These are phyloP conservation scores for Planiliza haematocheilus DNA, from an alignment of 2,113 vertebrate species.

Conservation along the genomic window DNA sequence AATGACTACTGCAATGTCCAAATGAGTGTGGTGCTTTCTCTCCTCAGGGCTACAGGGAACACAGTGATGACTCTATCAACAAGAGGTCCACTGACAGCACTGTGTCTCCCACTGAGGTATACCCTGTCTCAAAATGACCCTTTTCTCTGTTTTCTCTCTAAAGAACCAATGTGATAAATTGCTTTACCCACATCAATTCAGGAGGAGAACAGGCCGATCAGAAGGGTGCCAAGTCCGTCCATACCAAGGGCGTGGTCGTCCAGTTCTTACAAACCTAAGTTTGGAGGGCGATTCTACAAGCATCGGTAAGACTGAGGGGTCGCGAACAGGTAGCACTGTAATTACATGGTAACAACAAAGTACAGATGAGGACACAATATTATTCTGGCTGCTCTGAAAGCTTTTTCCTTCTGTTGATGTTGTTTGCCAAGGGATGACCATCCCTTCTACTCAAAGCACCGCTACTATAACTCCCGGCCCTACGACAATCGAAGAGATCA, in stretches of 20 bases:
- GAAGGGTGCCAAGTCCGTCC: slow-evolving; percentile 67
- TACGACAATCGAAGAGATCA: slow-evolving; percentile 16
- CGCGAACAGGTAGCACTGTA: not conserved
- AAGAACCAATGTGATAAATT: not conserved
- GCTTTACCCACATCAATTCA: slow-evolving; percentile 16
- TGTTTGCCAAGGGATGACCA: slow-evolving; percentile 62
- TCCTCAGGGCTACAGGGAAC: slow-evolving; percentile 54
- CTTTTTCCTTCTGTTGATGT: slow-evolving; percentile 22
- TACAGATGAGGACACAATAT: not conserved
- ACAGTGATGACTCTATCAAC: slow-evolving; percentile 36
- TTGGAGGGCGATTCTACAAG: slow-evolving; percentile 40
- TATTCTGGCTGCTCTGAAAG: not conserved
- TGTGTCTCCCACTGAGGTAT: slow-evolving; percentile 27
- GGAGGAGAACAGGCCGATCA: slow-evolving; percentile 60
- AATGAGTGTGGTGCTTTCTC: not conserved
- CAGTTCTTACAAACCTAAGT: slow-evolving; percentile 58
- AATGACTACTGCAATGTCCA: no score
- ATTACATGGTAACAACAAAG: not conserved
- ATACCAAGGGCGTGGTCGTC: slow-evolving; percentile 44
- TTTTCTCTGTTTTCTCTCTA: not conserved
- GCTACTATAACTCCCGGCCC: slow-evolving; percentile 12
- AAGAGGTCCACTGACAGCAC: slow-evolving; percentile 30
- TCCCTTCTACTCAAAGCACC: slow-evolving; percentile 57
- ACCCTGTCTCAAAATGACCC: not conserved
- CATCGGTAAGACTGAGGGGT: slow-evolving; percentile 54